Evolutionary conservation across 2,113 vertebrate species (phyloP), one percentile per base, ranked within the genome.

Genomic region (Hyaena hyaena): DNA sequence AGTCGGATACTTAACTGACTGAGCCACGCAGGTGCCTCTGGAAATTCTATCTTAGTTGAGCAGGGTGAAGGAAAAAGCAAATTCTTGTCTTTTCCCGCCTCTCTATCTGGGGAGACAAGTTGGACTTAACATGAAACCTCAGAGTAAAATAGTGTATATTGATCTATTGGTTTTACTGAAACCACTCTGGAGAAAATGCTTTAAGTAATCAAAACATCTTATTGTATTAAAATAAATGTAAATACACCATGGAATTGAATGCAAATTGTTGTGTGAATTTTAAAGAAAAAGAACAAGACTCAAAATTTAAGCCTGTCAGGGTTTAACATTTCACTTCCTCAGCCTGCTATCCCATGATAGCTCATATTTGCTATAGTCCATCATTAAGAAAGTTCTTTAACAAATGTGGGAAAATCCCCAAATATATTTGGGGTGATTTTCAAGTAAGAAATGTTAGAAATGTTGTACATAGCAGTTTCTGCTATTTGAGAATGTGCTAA

Each of bases 221-320:
- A 39, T 48, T 76, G 3, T 33, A 86, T 92, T 90, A 45, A 31
- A 85, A 86, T 61, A 88, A 89, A 77, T 12, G 76, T 92, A 92
- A 95, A 76, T 58, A 81, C 24, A 48, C 15, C 0, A 77, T 39
- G 6, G 7, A 50, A 14, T 33, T 77, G 35, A 87, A 55, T 79
- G 53, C 31, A 89, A 95, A 96, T 15, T 79, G 16, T 19, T 91
- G 12, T 8, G 73, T 79, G n/a, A 24, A 92, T 77, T 84, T 86
- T 88, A 82, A 92, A 92, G 69, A 48, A 82, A 93, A 95, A 83
- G 1, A 3, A 35, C 74, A 87, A 93, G 26, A 74, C 35, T 95
- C 14, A 53, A 61, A 88, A 88, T 12, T 39, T n/a, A 73, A 91
- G 53, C 12, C 45, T 90, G 10, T 53, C 24, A 80, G 68, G 9